Evolutionary conservation across 2,113 vertebrate species (phyloP), one percentile per base, ranked within the genome.

Genomic region (Tragelaphus buxtoni): DNA sequence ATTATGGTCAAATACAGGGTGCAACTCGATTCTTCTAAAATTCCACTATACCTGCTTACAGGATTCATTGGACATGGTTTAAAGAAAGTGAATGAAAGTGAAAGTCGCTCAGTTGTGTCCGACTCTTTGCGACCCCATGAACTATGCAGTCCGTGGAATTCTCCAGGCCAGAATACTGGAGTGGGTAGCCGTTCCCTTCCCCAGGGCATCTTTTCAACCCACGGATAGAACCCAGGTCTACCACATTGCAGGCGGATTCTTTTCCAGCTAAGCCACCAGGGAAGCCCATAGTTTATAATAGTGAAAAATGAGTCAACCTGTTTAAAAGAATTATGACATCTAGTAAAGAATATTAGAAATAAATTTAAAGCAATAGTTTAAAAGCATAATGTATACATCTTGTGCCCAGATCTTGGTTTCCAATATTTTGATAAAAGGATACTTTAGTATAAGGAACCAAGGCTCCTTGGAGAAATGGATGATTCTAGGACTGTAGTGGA

Each of bases 21-120:
- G 11, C 10, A 13, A 74, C 1, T 1, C 0, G 3, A 26, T 74
- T 74, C 35, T 42, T 74, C 22, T 74, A 4, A 2, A 42, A 26
- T 74, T 26, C 39, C 69, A 42, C 69, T 74, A 42, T 7, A 26
- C 69, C 69, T 74, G 22, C 22, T 42, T 42, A 24, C 20, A 42
- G 22, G 11, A 74, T 42, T 74, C 69, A 74, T 7, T 14, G 39
- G 69, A 26, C 35, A 13, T 14, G 42, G 39, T 42, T 74, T 74
- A 74, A 39, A 65, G 32, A 16, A 63, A 69, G n/a, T 24, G 35
- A 72, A 24, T 39, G 65, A 20, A 72, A 22, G n/a, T 6, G 2
- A 72, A 69, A 39, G n/a, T 72, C 9, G 0, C 18, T 69, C n/a
- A 11, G n/a, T 69, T 0, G 0, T 11, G 9, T 39, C 65, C 0